Evolutionary conservation across 2,113 vertebrate genomes (phyloP).

Genomic region (Periophthalmus modestus): DNA sequence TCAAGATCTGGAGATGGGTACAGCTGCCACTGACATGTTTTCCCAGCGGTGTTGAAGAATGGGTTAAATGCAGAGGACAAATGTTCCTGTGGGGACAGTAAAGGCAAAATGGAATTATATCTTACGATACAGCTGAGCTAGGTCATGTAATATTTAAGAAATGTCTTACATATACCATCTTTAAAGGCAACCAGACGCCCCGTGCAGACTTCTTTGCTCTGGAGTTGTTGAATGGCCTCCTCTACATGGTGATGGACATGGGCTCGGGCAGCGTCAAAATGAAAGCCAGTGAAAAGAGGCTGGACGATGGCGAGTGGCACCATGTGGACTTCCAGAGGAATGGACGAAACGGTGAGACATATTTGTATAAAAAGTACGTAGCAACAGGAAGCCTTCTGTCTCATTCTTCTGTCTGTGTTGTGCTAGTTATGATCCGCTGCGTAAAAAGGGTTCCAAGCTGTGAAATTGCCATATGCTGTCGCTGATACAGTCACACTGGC

Average conservation of each 20-base stretch:
- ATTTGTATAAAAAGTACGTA: conserved; percentile 19
- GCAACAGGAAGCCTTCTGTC: conserved; percentile 29
- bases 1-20: no score
- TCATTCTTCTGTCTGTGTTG: conserved; percentile 26
- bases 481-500: conserved; percentile 33
- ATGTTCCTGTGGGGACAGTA: no score
- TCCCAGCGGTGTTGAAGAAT: no score
- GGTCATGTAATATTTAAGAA: no score
- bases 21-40: no score
- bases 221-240: conserved; percentile 88
- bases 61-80: no score
- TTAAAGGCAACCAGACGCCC: conserved; percentile 60
- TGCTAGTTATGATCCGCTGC: conserved; percentile 28
- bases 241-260: conserved; percentile 92
- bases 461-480: conserved; percentile 52
- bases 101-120: no score
- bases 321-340: conserved; percentile 93
- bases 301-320: conserved; percentile 92
- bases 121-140: no score
- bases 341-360: conserved; percentile 84
- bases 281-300: conserved; percentile 84
- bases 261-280: conserved; percentile 90
- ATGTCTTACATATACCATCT: not conserved
- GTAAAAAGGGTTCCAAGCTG: conserved; percentile 45
- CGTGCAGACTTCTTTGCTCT: conserved; percentile 89